Evolutionary conservation across 2,113 vertebrate genomes (phyloP), one percentile per base, ranked within the genome.

Genomic region (Zapus hudsonius): DNA sequence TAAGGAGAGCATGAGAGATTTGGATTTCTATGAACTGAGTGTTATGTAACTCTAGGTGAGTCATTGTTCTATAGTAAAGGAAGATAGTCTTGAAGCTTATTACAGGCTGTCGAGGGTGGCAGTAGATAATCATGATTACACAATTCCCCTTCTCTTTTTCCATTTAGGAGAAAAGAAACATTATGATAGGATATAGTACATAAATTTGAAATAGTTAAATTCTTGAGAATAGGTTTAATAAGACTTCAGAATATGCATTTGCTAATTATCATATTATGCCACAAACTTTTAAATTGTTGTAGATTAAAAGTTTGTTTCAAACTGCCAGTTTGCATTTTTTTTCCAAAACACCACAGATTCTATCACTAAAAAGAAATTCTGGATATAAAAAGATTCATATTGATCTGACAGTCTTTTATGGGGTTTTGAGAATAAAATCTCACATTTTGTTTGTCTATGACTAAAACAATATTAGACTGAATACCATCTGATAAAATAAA

Each of bases 21-120:
- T 96, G 70, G n/a, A 88, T 83, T 95, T 95, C 63, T 96, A 80
- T 33, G 84, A 95, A 94, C 61, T 69, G 29, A 89, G 63, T 63
- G 40, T 95, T 96, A 96, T 94, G 9, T 95, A 97, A 96, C 83
- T 94, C 52, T 91, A 93, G 96, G 89, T 96, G 96, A 97, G 63
- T 96, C 91, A 97, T 87, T 95, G 61, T 91, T 93, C 81, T 66
- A 40, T 94, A 94, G 91, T 95, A 92, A 94, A 96, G 72, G 86
- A 94, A 92, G 94, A 93, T 72, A 95, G 66, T 91, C 92, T 92
- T 13, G 1, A 95, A 92, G 94, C 57, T 96, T 95, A 96, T 96
- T 95, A 97, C 81, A 96, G 94, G 91, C 79, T 96, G 94, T 92
- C 7, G 7, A 96, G 61, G 70, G 76, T 93, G 84, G 95, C 79